These are phyloP conservation scores for Potamilus streckersoni DNA, from an alignment of 1,140 invertebrate genomes.

Conservation along the genomic window DNA sequence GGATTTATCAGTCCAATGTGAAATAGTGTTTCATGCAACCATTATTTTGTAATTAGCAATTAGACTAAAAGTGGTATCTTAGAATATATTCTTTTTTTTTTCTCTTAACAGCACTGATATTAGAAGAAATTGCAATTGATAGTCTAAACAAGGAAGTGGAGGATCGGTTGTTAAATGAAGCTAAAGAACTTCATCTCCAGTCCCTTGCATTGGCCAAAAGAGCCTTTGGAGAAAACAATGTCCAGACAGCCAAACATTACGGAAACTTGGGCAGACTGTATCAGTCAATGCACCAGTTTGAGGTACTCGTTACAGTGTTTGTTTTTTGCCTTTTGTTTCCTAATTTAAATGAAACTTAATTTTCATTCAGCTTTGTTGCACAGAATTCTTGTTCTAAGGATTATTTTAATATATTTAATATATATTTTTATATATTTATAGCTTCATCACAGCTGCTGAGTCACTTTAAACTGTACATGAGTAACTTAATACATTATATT, in stretches of 20 bases:
- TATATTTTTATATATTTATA: no score
- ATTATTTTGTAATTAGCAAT: no score
- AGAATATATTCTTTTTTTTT: background rate
- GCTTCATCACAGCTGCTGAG: no score
- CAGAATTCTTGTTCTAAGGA: no score
- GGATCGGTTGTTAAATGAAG: conserved; percentile 72
- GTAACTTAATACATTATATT: no score
- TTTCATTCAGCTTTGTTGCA: no score
- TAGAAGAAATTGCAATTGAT: conserved; percentile 93
- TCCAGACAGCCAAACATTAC: conserved; percentile 95
- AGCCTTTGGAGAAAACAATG: conserved; percentile 90
- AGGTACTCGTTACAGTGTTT: conserved; percentile 68
- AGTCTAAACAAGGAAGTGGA: conserved; percentile 69
- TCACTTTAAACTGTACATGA: no score
- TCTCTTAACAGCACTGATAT: conserved; percentile 78
- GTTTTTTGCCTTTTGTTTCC: no score
- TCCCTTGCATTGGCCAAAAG: conserved; percentile 81
- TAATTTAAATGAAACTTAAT: no score
- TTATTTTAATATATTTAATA: no score
- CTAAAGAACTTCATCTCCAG: conserved; percentile 84
- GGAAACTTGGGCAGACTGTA: conserved; percentile 91
- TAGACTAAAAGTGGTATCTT: no score
- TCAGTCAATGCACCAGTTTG: conserved; percentile 89
- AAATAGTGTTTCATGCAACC: no score
- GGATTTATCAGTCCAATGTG: background rate